Evolutionary conservation across 1,140 invertebrate genomes (phyloP), one percentile per base, ranked within the genome.

Genomic region (Phortica variegata): DNA sequence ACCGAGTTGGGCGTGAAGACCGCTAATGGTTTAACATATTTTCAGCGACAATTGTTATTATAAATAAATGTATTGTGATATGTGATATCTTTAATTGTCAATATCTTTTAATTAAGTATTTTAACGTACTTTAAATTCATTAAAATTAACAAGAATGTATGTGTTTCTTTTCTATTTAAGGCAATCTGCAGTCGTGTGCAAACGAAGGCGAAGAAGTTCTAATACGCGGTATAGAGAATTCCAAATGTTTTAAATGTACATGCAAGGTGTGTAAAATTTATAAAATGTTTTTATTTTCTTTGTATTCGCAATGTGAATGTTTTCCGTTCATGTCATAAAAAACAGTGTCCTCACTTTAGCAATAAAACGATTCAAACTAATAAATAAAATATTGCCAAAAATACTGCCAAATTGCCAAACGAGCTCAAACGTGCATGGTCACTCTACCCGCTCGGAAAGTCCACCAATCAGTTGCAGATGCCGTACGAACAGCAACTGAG

Each of bases 241-340:
- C 71, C 52, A 70, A 73, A 34, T 73, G 70, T 55, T 73, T 58
- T 41, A 73, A 73, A 20, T 73, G 70, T 45, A 58, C 52, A 13
- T 73, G 70, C 29, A 58, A 70, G 70, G 70, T 73, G 43, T 68
- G 70, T 49, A 15, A 29, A 33, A 4, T 10, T 49, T 23, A 36
- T n/a, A 31, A 31, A 32, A 15, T 34, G 26, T 1, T 13, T 32
- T n/a, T 2, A 39, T 10, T 17, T 29, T 31, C 21, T 32, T 16
- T 38, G 38, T 40, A 34, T 41, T 29, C 47, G 38, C 43, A 37
- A 47, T 42, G 49, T 18, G n/a, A 13, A 3, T 33, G 62, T 29
- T 29, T 29, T 29, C 12, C 26, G 12, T 29, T 29, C 26, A 6
- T 29, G 26, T 12, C 12, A 12, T 29, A 6, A 29, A 29, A 7